phyloP scores from a whole-genome alignment of 1,140 invertebrate species.

The Drosophila bocki region DNA sequence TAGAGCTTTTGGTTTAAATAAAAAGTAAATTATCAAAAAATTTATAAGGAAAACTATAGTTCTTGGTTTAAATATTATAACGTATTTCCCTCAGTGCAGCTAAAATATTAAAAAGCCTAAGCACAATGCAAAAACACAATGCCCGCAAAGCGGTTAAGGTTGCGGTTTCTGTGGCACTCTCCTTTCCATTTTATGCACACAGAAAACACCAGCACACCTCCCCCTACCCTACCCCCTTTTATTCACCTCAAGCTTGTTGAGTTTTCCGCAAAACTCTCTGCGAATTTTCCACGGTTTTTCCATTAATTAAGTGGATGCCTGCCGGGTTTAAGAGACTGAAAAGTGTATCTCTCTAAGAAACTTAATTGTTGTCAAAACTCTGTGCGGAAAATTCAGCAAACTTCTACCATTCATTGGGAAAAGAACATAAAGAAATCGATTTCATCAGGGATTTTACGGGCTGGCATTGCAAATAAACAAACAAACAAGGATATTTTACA shows the following conservation, averaged over 20 bases:
- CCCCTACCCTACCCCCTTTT: background rate
- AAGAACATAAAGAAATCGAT: slow-evolving; percentile 20
- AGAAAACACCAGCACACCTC: too few relatives aligned
- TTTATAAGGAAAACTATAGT: background rate
- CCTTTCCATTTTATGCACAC: slow-evolving; percentile 14
- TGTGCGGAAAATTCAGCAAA: background rate
- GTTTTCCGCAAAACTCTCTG: slow-evolving; percentile 26
- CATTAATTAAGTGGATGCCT: slow-evolving; percentile 61
- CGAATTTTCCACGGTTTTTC: slow-evolving; percentile 29
- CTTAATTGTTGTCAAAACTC: slow-evolving; percentile 25
- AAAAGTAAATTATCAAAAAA: background rate
- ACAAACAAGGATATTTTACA: slow-evolving; percentile 44
- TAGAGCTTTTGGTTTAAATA: too few relatives aligned
- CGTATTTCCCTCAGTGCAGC: slow-evolving; percentile 19
- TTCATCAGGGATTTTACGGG: slow-evolving; percentile 57
- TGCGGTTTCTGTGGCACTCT: slow-evolving; percentile 32
- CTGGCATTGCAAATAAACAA: slow-evolving; percentile 58
- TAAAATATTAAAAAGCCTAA: slow-evolving; percentile 81
- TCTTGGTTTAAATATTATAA: background rate
- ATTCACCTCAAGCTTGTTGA: slow-evolving; percentile 24
- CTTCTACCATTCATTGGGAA: background rate
- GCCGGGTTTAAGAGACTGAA: slow-evolving; percentile 1
- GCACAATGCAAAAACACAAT: slow-evolving; percentile 76
- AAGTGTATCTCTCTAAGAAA: slow-evolving; percentile 21
- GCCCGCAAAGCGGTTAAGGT: slow-evolving; percentile 39